Conservation (phyloP, 2,888 invertebrate genomes). For the Diaperis boleti region DNA sequence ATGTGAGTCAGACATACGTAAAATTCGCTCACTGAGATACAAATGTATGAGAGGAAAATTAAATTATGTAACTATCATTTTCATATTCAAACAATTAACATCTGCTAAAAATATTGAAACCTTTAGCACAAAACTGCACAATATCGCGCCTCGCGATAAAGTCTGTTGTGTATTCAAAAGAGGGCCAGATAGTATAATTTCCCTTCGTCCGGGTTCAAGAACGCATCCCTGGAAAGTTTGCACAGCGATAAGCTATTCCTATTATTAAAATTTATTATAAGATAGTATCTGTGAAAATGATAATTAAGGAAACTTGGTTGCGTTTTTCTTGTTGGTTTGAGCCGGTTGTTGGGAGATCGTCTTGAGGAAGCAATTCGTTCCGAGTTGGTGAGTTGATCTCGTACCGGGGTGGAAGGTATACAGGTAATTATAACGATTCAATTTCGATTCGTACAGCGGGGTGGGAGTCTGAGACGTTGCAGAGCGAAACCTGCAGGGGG, state of each 20-base stretch:
- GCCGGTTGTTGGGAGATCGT: slow-evolving; percentile 20
- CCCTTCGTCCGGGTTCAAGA: slow-evolving; percentile 12
- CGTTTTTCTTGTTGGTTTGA: slow-evolving; percentile 33
- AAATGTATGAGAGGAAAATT: too few relatives aligned
- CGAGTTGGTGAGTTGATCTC: slow-evolving; percentile 38
- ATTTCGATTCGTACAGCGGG: slow-evolving; percentile 47
- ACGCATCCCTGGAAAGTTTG: slow-evolving; percentile 28
- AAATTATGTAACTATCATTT: too few relatives aligned
- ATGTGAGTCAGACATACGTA: too few relatives aligned
- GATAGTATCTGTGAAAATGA: slow-evolving; percentile 33
- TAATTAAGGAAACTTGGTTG: slow-evolving; percentile 34
- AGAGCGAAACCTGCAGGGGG: slow-evolving; percentile 52
- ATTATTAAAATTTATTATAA: slow-evolving; percentile 33
- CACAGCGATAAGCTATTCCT: slow-evolving; percentile 30
- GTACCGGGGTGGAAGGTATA: slow-evolving; percentile 32
- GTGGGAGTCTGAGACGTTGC: slow-evolving; percentile 46
- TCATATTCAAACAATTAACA: not conserved
- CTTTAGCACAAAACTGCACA: not conserved
- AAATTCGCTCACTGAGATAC: too few relatives aligned
- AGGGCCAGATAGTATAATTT: not conserved
- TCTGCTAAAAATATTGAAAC: not conserved
- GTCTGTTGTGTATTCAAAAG: slow-evolving; percentile 15
- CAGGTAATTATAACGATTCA: slow-evolving; percentile 56
- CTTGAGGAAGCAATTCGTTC: slow-evolving; percentile 37
- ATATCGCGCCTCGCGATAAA: not conserved